Evolutionary conservation across 1,140 invertebrate species (phyloP).

Genomic region (Brachionus rotundiformis): DNA sequence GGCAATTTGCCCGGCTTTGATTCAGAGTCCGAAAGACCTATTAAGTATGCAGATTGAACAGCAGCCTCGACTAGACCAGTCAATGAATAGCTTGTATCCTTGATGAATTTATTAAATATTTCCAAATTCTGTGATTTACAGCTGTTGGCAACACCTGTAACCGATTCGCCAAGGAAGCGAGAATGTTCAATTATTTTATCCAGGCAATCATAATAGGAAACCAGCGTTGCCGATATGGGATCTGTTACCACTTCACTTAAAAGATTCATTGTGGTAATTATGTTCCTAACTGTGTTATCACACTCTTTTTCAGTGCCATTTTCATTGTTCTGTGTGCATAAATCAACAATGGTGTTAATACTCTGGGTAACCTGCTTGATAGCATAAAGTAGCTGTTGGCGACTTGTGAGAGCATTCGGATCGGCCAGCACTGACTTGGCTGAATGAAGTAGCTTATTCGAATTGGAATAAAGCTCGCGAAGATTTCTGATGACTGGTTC

Average conservation of each 20-base stretch:
- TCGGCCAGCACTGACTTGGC: conserved; percentile 86
- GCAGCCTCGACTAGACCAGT: conserved; percentile 89
- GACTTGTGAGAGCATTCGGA: conserved; percentile 77
- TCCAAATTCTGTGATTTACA: conserved; percentile 84
- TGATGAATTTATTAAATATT: conserved; percentile 81
- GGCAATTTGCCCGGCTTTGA: conserved; percentile 86
- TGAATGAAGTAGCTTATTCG: conserved; percentile 80
- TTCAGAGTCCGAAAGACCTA: conserved; percentile 84
- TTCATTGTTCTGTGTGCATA: neutral
- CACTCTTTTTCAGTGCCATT: conserved; percentile 89
- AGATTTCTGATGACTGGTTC: conserved; percentile 78
- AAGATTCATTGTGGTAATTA: conserved; percentile 69
- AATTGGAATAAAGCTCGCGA: conserved; percentile 81
- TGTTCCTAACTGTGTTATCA: conserved; percentile 89
- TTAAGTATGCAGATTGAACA: conserved; percentile 74
- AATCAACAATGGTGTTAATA: conserved; percentile 82
- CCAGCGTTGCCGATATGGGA: conserved; percentile 76
- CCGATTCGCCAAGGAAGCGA: conserved; percentile 77
- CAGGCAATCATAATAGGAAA: conserved; percentile 89
- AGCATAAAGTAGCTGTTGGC: conserved; percentile 82
- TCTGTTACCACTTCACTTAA: conserved; percentile 56
- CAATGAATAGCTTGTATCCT: conserved; percentile 79
- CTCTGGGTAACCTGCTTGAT: conserved; percentile 77
- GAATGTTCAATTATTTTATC: conserved; percentile 91
- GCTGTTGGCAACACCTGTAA: conserved; percentile 88